Conservation (phyloP, 1,140 invertebrate genomes). For the Ruditapes philippinarum region DNA sequence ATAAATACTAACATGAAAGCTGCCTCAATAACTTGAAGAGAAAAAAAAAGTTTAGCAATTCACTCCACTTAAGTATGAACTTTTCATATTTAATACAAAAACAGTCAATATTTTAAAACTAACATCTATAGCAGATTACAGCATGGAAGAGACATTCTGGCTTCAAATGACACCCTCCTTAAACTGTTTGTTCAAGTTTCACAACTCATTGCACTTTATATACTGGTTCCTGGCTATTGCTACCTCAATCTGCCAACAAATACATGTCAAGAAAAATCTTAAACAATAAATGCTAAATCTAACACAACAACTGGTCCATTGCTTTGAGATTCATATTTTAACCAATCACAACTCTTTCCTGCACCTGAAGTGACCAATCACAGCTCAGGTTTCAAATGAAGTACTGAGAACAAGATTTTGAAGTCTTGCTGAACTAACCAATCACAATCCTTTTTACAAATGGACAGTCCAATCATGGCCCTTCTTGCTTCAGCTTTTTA, state of each 20-base stretch:
- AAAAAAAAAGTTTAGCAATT: no score
- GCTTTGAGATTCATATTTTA: slow-evolving; percentile 15
- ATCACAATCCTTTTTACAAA: neutral
- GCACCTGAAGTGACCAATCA: slow-evolving; percentile 7
- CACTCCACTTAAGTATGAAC: no score
- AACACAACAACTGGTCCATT: slow-evolving; percentile 51
- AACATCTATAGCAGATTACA: neutral
- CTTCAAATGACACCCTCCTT: neutral
- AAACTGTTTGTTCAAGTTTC: neutral
- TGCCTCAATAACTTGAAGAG: no score
- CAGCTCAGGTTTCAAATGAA: neutral
- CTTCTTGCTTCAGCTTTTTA: slow-evolving; percentile 87
- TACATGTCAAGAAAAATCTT: slow-evolving; percentile 17
- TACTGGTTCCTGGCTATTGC: neutral
- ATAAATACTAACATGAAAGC: no score
- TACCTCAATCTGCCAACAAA: neutral
- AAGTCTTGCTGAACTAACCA: neutral
- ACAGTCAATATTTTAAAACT: no score
- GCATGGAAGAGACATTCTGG: neutral
- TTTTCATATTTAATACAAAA: no score
- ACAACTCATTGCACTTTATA: neutral
- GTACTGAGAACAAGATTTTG: neutral
- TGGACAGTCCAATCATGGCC: slow-evolving; percentile 67
- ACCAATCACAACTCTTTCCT: slow-evolving; percentile 36
- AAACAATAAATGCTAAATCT: slow-evolving; percentile 15